phyloP scores from a whole-genome alignment of 2,113 vertebrate genomes.

The Microcebus ravelobensis region DNA sequence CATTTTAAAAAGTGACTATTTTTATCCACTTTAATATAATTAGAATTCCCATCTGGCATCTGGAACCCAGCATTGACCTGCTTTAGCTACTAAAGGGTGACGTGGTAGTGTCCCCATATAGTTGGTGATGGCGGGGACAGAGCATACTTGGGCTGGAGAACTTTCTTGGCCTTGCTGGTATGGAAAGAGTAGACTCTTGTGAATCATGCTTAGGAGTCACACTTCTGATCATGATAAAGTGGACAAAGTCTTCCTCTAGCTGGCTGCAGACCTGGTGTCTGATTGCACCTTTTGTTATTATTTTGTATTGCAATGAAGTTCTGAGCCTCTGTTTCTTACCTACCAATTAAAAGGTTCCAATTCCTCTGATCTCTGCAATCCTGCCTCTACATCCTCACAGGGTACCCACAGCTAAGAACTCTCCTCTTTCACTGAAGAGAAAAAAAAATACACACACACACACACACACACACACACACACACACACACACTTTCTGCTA shows the following conservation, averaged over 20 bases:
- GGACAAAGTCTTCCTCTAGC: background rate
- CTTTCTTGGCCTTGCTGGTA: background rate
- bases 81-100: background rate
- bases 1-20: background rate
- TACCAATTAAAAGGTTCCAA: background rate
- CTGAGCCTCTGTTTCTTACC: background rate
- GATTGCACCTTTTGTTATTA: background rate
- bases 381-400: background rate
- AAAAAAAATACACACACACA: background rate
- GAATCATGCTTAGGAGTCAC: background rate
- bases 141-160: background rate
- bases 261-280: background rate
- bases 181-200: background rate
- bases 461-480: background rate
- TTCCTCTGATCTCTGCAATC: background rate
- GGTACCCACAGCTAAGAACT: background rate
- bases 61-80: background rate
- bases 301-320: background rate
- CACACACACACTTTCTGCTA: background rate
- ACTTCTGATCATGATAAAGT: rapidly evolving
- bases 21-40: background rate
- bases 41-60: background rate
- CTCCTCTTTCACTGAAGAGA: background rate
- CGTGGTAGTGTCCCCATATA: too few relatives aligned
- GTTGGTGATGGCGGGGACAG: background rate